Evolutionary conservation across 2,113 vertebrate species (phyloP).

Genomic region (Nansenia antarctica): DNA sequence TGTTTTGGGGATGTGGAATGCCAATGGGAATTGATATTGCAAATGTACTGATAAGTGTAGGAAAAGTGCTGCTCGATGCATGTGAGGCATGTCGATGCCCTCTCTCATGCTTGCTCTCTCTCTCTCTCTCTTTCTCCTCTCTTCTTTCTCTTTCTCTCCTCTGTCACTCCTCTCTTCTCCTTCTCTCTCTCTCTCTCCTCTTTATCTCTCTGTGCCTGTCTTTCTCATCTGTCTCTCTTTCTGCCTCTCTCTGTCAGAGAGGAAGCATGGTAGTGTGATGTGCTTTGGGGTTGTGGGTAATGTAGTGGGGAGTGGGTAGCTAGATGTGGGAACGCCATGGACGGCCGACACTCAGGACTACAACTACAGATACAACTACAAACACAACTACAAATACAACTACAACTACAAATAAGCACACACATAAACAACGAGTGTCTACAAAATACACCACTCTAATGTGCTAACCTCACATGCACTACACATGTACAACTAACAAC

Average conservation of each 20-base stretch:
- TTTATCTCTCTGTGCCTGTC: background rate
- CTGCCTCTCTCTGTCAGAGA: background rate
- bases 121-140: background rate
- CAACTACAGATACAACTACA: background rate
- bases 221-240: slow-evolving; percentile 4
- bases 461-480: too few relatives aligned
- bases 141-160: background rate
- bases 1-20: too few relatives aligned
- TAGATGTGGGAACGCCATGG: background rate
- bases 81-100: slow-evolving; percentile 22
- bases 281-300: background rate
- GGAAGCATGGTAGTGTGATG: slow-evolving; percentile 1
- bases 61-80: slow-evolving; percentile 6
- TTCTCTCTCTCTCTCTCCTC: background rate
- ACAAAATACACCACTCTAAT: too few relatives aligned
- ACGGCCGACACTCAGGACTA: background rate
- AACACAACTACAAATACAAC: background rate
- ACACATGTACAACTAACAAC: too few relatives aligned
- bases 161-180: slow-evolving; percentile 4
- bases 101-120: background rate
- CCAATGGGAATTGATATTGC: too few relatives aligned
- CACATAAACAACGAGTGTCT: too few relatives aligned
- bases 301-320: background rate
- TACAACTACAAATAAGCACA: background rate
- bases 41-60: too few relatives aligned